Evolutionary conservation across 2,797 vertebrate species (phyloP), one percentile per base, ranked within the genome.

Genomic region (Spinibarbus caldwelli): DNA sequence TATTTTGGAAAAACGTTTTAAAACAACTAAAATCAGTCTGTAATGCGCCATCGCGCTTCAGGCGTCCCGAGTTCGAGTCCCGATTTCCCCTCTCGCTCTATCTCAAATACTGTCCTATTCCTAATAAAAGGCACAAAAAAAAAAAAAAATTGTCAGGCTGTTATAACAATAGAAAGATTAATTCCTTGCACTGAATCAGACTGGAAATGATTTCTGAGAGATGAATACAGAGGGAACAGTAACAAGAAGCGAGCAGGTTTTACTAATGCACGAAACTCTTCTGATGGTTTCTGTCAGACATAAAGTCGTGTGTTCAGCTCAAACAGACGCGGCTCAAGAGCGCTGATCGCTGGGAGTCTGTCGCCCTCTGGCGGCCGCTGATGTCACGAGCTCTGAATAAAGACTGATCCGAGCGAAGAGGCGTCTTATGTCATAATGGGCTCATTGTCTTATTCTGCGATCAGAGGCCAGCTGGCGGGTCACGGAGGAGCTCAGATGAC

Each of bases 381-480:
- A n/a, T 29, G 64, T 67, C 77, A 4, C 8, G 77, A 64, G 66
- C 66, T 3, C 49, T 17, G 52, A 19, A 34, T 31, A 34, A 9
- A 66, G 14, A 17, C 62, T 19, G 59, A 34, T 34, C 29, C 62
- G 29, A 11, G 6, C 0, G 23, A 23, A 15, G 38, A 23, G 49
- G 21, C 52, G 29, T 21, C 59, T 21, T 19, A 36, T 62, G 80
- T 83, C 80, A 78, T 54, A 43, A 76, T 5, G 10, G 54, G 15
- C 15, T 62, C 26, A 26, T 64, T 82, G 85, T 86, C 21, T 52
- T 62, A n/a, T 41, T 21, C n/a, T 49, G 34, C 8, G 34, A 67
- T 49, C 54, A 41, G 36, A 68, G 70, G 66, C 26, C 17, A 68
- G 78, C 78, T 68, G 57, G n/a, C n/a, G n/a, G n/a, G 29, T 36